A percentile compares a stretch with the other conserved stretches of the same genome.
These are phyloP conservation scores for Hyalella azteca DNA, from an alignment of 2,888 invertebrate species.

Conservation along the genomic window DNA sequence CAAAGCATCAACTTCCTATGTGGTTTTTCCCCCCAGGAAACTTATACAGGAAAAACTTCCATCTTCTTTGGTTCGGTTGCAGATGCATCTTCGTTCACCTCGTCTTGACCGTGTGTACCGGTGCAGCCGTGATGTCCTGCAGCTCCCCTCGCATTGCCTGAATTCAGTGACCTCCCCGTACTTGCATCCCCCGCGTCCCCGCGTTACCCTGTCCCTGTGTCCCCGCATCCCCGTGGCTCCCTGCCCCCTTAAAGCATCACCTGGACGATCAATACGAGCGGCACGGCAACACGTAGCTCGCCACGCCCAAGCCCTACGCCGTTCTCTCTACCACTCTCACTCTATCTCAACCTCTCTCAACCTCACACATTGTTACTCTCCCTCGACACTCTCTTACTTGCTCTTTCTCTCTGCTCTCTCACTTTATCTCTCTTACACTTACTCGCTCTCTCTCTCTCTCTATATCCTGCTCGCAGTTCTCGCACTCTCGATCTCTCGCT, in stretches of 20 bases:
- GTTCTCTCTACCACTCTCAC: not conserved
- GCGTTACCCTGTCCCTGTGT: not conserved
- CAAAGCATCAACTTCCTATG: too few relatives aligned
- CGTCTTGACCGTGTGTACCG: too few relatives aligned
- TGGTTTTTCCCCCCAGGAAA: too few relatives aligned
- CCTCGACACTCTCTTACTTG: not conserved
- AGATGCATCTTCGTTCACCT: too few relatives aligned
- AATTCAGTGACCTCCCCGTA: not conserved
- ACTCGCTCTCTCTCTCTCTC: too few relatives aligned
- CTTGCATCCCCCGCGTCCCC: not conserved
- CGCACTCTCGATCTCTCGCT: too few relatives aligned
- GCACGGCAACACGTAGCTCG: slow-evolving; percentile 27
- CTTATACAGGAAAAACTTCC: too few relatives aligned
- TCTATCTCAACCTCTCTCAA: not conserved
- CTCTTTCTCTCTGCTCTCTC: not conserved
- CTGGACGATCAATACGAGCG: slow-evolving; percentile 31
- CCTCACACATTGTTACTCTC: not conserved
- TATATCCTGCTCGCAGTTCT: too few relatives aligned
- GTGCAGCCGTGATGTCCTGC: too few relatives aligned
- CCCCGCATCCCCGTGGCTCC: not conserved
- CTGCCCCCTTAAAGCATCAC: slow-evolving; percentile 26
- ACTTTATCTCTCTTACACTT: too few relatives aligned
- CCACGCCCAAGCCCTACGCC: slow-evolving; percentile 1
- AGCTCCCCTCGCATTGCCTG: too few relatives aligned
- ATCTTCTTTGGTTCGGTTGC: too few relatives aligned